Conservation (phyloP, 2,888 invertebrate species). For the Acrobasis suavella region DNA sequence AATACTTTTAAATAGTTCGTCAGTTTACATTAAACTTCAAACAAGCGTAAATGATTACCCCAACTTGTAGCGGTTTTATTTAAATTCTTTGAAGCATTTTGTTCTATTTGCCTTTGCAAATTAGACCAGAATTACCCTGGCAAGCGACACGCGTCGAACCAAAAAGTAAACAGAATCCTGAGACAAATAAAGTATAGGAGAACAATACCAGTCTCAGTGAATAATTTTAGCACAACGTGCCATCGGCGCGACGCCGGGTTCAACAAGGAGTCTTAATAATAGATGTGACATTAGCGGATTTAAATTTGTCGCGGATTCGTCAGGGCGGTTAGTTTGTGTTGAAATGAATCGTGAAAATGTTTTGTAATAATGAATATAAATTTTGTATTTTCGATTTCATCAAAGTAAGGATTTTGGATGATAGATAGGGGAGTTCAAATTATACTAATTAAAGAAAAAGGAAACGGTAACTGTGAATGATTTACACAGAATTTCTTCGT, state of each 20-base stretch:
- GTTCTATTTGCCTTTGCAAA: conserved; percentile 68
- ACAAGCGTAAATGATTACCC: conserved; percentile 17
- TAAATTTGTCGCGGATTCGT: conserved; percentile 13
- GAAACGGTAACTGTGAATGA: too few relatives aligned
- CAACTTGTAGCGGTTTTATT: conserved; percentile 23
- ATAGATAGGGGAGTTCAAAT: too few relatives aligned
- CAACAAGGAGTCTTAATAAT: conserved; percentile 38
- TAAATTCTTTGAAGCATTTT: conserved; percentile 51
- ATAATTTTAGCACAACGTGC: conserved; percentile 76
- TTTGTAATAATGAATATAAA: background rate
- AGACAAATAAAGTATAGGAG: conserved; percentile 78
- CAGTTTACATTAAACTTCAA: conserved; percentile 18
- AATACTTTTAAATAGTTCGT: conserved; percentile 3
- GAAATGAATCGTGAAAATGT: background rate
- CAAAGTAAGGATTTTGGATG: too few relatives aligned
- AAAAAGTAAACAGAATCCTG: conserved; percentile 56
- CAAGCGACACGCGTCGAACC: conserved; percentile 65
- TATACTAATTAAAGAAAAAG: too few relatives aligned
- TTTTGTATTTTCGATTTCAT: too few relatives aligned
- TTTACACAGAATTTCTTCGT: too few relatives aligned
- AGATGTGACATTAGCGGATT: conserved; percentile 38
- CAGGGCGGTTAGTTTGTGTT: background rate
- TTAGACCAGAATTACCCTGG: conserved; percentile 66
- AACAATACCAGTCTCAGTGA: conserved; percentile 76
- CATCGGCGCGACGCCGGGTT: conserved; percentile 57